These are phyloP conservation scores for Lordiphosa clarofinis DNA, from an alignment of 1,140 invertebrate genomes.

Conservation along the genomic window DNA sequence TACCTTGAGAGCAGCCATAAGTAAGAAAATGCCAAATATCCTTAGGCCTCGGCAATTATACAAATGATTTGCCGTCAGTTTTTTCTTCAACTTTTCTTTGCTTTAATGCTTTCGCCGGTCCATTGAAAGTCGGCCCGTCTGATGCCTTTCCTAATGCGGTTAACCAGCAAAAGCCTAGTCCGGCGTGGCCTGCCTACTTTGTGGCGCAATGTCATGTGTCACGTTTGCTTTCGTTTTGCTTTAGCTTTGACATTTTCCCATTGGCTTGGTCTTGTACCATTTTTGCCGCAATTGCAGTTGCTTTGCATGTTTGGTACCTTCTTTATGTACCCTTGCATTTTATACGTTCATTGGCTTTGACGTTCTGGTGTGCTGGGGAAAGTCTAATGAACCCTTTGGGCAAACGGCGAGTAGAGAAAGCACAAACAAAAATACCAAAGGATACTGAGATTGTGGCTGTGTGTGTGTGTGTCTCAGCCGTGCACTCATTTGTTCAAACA, in stretches of 20 bases:
- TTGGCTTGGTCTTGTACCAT: constrained; percentile 36
- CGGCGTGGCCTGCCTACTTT: constrained; percentile 47
- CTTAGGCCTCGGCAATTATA: constrained; percentile 41
- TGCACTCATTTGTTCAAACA: constrained; percentile 4
- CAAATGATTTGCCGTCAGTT: constrained; percentile 37
- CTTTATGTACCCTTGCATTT: constrained; percentile 34
- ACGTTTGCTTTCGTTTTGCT: constrained; percentile 49
- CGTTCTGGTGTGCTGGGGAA: constrained; percentile 39
- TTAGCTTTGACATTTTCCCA: constrained; percentile 27
- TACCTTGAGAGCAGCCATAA: constrained; percentile 19
- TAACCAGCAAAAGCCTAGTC: background rate
- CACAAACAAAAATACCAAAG: constrained; percentile 23
- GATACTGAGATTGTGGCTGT: constrained; percentile 22
- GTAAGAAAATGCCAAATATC: constrained; percentile 16
- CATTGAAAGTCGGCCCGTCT: background rate
- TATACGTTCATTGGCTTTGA: constrained; percentile 69
- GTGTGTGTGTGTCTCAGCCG: constrained; percentile 15
- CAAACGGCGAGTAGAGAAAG: constrained; percentile 35
- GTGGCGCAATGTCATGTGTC: constrained; percentile 46
- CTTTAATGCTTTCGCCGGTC: background rate
- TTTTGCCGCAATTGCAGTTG: constrained; percentile 41
- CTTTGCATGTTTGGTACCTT: constrained; percentile 15
- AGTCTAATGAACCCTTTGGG: constrained; percentile 68
- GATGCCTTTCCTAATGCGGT: background rate
- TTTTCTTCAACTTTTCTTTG: constrained; percentile 1